A percentile compares a stretch with the other conserved stretches of the same genome.
phyloP scores from a whole-genome alignment of 2,888 invertebrate species.

The Laspeyria flexula region DNA sequence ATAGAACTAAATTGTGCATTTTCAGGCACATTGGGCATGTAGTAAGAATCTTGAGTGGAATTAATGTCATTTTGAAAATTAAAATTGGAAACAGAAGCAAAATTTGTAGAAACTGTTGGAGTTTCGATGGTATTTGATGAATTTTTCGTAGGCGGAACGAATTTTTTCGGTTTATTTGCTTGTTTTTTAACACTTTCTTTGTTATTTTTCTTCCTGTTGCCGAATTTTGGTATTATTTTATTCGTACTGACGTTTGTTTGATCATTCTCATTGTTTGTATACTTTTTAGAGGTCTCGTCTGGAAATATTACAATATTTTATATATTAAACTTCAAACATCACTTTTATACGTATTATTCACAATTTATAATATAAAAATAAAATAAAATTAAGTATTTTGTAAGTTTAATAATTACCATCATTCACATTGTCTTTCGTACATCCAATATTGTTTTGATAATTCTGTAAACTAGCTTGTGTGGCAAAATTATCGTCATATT shows the following conservation, averaged over 20 bases:
- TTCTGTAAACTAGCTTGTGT: conserved; percentile 39
- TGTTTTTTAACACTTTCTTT: conserved; percentile 11
- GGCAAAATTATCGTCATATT: conserved; percentile 59
- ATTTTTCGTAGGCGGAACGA: conserved; percentile 56
- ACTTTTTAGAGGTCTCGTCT: conserved; percentile 1
- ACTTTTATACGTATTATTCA: not conserved
- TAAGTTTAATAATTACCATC: conserved; percentile 19
- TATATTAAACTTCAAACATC: not conserved
- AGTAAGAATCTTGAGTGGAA: not conserved
- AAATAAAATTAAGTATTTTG: not conserved
- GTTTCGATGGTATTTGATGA: not conserved
- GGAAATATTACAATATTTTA: conserved; percentile 2
- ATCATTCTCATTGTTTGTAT: conserved; percentile 1
- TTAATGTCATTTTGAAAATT: no score
- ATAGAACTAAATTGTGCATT: no score
- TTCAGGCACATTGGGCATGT: not conserved
- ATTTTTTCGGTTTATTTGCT: conserved; percentile 54
- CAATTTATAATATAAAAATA: not conserved
- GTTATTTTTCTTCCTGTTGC: conserved; percentile 45
- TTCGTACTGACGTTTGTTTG: conserved; percentile 13
- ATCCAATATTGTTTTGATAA: conserved; percentile 25
- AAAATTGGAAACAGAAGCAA: no score
- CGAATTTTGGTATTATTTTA: conserved; percentile 53
- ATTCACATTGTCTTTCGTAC: conserved; percentile 5
- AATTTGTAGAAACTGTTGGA: no score